phyloP scores from a whole-genome alignment of 2,888 invertebrate species.

The Euplexia lucipara region DNA sequence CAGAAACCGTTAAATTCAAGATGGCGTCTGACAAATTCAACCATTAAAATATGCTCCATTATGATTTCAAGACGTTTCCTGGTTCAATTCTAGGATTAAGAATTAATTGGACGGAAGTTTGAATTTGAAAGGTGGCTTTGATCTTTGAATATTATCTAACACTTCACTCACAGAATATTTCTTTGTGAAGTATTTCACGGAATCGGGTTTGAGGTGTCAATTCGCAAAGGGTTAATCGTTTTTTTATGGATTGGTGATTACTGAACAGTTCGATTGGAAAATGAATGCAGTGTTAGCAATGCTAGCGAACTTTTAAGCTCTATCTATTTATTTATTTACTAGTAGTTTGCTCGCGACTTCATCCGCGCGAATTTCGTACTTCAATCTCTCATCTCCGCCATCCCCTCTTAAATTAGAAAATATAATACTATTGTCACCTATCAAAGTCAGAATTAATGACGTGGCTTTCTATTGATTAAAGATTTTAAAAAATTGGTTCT shows the following conservation, averaged over 20 bases:
- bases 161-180: conserved; percentile 1
- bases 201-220: neutral
- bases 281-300: neutral
- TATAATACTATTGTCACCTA: too few species aligned
- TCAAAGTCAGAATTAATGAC: too few species aligned
- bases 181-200: neutral
- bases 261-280: neutral
- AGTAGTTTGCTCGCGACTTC: too few species aligned
- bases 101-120: conserved; percentile 53
- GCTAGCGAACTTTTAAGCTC: too few species aligned
- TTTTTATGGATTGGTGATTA: neutral
- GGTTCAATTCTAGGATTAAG: conserved; percentile 33
- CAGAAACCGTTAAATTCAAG: conserved; percentile 52
- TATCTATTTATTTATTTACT: too few species aligned
- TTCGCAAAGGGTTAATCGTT: neutral
- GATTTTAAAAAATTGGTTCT: too few species aligned
- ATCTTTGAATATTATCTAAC: neutral
- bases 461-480: too few species aligned
- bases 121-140: conserved; percentile 25
- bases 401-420: too few species aligned
- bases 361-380: too few species aligned
- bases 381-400: too few species aligned
- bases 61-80: conserved; percentile 47
- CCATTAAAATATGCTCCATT: conserved; percentile 64
- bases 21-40: conserved; percentile 59